Evolutionary conservation across 2,113 vertebrate genomes (phyloP).

Genomic region (Anser cygnoides): DNA sequence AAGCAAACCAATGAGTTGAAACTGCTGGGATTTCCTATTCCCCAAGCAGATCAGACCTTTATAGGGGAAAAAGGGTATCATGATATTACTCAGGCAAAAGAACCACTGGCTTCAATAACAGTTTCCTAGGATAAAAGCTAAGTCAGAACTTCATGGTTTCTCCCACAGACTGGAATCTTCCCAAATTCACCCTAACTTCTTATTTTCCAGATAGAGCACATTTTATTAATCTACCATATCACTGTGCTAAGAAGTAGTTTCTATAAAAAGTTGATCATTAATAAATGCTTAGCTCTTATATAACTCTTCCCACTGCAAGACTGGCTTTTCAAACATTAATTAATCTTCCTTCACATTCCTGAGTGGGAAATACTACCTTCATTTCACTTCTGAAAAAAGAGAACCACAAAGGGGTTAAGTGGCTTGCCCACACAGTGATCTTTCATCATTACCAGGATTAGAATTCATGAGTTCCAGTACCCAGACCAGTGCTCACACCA

Average conservation of each 20-base stretch:
- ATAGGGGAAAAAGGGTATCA: not conserved
- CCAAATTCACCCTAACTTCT: not conserved
- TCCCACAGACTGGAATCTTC: not conserved
- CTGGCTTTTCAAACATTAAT: constrained; percentile 57
- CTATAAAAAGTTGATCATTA: constrained; percentile 13
- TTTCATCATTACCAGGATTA: constrained; percentile 18
- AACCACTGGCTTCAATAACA: not conserved
- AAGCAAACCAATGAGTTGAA: not conserved
- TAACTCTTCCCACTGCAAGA: constrained; percentile 45
- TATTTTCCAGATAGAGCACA: constrained; percentile 13
- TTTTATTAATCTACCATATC: constrained; percentile 34
- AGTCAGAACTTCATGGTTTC: constrained; percentile 18
- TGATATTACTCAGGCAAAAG: not conserved
- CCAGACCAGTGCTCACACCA: constrained; percentile 4
- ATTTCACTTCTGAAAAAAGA: constrained; percentile 20
- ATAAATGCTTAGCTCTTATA: constrained; percentile 40
- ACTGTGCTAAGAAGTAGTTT: constrained; percentile 16
- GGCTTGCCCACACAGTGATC: constrained; percentile 2
- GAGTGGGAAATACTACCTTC: constrained; percentile 34
- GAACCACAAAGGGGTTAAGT: constrained; percentile 20
- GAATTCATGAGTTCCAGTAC: constrained; percentile 8
- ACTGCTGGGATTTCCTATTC: not conserved
- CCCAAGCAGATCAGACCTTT: not conserved
- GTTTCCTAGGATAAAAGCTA: not conserved
- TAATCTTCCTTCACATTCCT: constrained; percentile 36